Conservation (phyloP, 2,113 vertebrate genomes). For the Sebastes fasciatus region DNA sequence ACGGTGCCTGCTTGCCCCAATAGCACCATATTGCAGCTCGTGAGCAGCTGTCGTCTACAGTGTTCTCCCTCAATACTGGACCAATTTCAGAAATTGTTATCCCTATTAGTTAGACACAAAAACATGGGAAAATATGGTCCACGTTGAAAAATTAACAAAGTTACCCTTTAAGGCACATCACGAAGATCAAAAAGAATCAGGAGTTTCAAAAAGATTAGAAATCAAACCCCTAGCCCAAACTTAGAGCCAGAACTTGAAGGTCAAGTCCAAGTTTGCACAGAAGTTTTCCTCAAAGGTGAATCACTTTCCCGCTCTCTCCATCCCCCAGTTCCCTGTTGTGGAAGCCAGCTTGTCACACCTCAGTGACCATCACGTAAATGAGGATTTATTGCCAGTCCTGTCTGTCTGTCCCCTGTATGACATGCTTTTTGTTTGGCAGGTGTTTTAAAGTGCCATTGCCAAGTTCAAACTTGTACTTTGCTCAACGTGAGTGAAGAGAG, state of each 20-base stretch:
- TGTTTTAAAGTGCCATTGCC: constrained; percentile 34
- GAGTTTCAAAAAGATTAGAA: constrained; percentile 29
- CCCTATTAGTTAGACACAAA: too few species aligned
- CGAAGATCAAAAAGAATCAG: neutral
- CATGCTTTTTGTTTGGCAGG: constrained; percentile 62
- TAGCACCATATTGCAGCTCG: too few species aligned
- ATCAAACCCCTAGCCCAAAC: neutral
- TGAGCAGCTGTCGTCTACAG: too few species aligned
- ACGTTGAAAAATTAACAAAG: too few species aligned
- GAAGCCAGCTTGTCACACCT: constrained; percentile 71
- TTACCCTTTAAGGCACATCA: neutral
- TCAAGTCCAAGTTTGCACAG: constrained; percentile 13
- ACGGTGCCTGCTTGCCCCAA: too few species aligned
- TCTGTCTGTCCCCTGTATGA: constrained; percentile 46
- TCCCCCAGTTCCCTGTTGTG: constrained; percentile 49
- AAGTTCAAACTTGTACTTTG: constrained; percentile 53
- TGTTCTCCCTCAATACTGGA: too few species aligned
- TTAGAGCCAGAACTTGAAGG: constrained; percentile 41
- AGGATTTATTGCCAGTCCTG: constrained; percentile 75
- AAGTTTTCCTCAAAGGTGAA: constrained; percentile 52
- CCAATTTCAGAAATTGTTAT: too few species aligned
- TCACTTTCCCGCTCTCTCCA: constrained; percentile 42
- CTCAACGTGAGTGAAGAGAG: constrained; percentile 24
- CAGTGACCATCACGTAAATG: constrained; percentile 71
- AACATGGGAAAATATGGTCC: too few species aligned